These are phyloP conservation scores for Chinchilla lanigera DNA, from an alignment of 2,113 vertebrate species.

Conservation along the genomic window DNA sequence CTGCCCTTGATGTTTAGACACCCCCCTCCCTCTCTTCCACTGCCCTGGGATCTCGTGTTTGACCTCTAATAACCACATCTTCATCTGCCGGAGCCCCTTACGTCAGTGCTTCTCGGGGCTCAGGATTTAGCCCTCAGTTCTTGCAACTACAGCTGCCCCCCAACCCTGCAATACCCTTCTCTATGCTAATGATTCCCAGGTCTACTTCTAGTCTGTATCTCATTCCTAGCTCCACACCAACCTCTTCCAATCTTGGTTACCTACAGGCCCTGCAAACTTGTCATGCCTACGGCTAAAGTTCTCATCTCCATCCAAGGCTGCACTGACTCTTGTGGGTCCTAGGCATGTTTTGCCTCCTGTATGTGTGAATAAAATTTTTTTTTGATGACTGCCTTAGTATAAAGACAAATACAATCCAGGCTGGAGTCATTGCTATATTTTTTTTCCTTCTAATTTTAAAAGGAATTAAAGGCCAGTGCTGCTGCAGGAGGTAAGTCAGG, in stretches of 20 bases:
- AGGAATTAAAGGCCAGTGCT: not conserved
- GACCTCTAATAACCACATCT: not conserved
- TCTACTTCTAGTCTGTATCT: not conserved
- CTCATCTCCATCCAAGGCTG: not conserved
- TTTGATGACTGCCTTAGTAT: not conserved
- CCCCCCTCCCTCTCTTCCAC: not conserved
- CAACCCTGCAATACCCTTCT: not conserved
- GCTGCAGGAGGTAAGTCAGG: not conserved
- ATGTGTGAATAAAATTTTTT: not conserved
- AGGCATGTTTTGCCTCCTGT: slow-evolving; percentile 1
- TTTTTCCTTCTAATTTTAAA: not conserved
- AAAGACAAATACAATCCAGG: not conserved
- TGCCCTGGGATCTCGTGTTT: not conserved
- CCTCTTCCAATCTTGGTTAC: not conserved
- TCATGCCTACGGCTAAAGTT: not conserved
- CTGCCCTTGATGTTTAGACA: not conserved
- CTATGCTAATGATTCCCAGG: not conserved
- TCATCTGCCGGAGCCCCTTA: not conserved
- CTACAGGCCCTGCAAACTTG: not conserved
- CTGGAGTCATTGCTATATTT: not conserved
- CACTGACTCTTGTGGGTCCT: not conserved
- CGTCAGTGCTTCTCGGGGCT: not conserved
- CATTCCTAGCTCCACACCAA: not conserved
- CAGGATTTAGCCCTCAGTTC: not conserved
- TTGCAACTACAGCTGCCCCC: not conserved